These are phyloP conservation scores for Onychomys leucogaster DNA, from an alignment of 2,797 vertebrate genomes.

Conservation along the genomic window DNA sequence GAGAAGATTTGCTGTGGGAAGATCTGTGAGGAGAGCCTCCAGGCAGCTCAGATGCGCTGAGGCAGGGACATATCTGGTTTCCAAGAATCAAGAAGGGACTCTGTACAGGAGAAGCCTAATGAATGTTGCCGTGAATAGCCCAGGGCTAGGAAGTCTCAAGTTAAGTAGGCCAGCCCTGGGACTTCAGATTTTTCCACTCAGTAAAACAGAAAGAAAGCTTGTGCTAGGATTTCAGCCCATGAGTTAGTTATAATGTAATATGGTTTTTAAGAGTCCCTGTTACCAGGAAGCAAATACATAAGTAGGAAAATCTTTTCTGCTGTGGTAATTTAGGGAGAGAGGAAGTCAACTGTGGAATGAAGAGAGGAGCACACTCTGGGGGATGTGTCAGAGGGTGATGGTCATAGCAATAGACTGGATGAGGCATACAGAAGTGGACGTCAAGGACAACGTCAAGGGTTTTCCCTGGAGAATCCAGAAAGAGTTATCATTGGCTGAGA, in stretches of 20 bases:
- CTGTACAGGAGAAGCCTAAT: background rate
- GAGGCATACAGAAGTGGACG: background rate
- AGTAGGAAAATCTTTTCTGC: background rate
- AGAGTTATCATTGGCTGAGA: background rate
- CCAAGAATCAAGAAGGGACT: background rate
- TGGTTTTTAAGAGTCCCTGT: background rate
- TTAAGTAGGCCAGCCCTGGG: background rate
- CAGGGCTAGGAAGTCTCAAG: background rate
- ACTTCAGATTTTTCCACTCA: background rate
- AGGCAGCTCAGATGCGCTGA: background rate
- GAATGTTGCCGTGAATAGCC: background rate
- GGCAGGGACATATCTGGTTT: background rate
- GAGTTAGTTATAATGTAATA: background rate
- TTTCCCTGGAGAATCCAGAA: background rate
- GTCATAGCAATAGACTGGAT: background rate
- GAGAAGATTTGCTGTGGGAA: background rate
- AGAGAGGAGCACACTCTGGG: background rate
- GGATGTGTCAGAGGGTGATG: background rate
- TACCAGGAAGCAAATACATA: background rate
- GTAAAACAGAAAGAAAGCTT: background rate
- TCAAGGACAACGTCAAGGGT: background rate
- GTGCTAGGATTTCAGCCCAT: background rate
- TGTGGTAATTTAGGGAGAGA: background rate
- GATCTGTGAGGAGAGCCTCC: background rate
- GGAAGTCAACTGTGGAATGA: background rate